Evolutionary conservation across 92 coral and sea anemone genomes (phyloP).

Genomic region (Bergia sp.): DNA sequence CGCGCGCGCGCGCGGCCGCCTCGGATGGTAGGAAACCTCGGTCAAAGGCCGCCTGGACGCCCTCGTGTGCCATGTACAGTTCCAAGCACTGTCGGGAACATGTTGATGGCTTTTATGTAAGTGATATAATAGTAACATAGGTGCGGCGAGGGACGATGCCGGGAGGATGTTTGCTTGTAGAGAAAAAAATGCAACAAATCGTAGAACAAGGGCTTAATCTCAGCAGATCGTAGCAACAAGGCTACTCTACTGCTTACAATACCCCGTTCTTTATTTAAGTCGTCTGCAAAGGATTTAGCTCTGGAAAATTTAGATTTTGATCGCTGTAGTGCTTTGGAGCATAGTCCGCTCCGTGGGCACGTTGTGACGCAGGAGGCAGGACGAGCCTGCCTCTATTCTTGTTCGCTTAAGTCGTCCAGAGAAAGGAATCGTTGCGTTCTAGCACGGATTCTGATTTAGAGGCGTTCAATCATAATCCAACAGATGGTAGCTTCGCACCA

Average conservation of each 20-base stretch:
- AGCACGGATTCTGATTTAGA: too few relatives aligned
- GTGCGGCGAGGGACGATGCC: slow-evolving; percentile 19
- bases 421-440: neutral
- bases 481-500: too few relatives aligned
- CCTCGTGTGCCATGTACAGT: slow-evolving; percentile 14
- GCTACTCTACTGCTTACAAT: too few relatives aligned
- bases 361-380: slow-evolving; percentile 18
- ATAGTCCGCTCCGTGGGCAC: slow-evolving; percentile 38
- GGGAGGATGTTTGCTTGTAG: slow-evolving; percentile 13
- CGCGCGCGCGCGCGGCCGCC: slow-evolving; percentile 22
- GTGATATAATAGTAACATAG: slow-evolving; percentile 12
- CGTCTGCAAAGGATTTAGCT: slow-evolving; percentile 23
- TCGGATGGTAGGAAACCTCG: slow-evolving; percentile 16
- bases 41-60: slow-evolving; percentile 18
- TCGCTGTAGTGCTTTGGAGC: slow-evolving; percentile 39
- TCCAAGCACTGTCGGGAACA: slow-evolving; percentile 15
- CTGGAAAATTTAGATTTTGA: slow-evolving; percentile 18
- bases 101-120: slow-evolving; percentile 12
- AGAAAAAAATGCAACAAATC: slow-evolving; percentile 1
- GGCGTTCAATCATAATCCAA: too few relatives aligned
- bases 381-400: slow-evolving; percentile 3
- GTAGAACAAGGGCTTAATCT: too few relatives aligned
- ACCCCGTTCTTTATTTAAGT: neutral
- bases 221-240: too few relatives aligned
- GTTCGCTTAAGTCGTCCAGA: slow-evolving; percentile 17